phyloP scores from a whole-genome alignment of 2,888 invertebrate genomes.

The Drosophila basisetae region DNA sequence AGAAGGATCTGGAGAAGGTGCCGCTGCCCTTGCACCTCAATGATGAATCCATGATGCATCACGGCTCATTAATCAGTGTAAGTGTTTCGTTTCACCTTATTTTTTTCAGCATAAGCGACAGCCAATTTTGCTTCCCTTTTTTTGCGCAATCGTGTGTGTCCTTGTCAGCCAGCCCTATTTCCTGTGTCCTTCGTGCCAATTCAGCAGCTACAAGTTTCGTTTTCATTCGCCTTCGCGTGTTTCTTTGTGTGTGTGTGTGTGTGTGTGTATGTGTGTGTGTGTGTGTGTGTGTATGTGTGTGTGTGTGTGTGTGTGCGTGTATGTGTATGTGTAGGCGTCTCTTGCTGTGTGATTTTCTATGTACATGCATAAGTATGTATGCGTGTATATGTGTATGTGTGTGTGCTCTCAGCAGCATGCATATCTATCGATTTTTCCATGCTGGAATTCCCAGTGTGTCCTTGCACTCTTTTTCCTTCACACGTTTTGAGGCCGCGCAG shows the following conservation, averaged over 20 bases:
- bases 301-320: constrained; percentile 11
- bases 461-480: constrained; percentile 64
- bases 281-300: constrained; percentile 14
- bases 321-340: constrained; percentile 19
- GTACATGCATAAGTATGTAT: constrained; percentile 29
- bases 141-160: constrained; percentile 69
- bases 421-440: constrained; percentile 74
- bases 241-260: constrained; percentile 6
- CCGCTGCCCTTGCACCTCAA: constrained; percentile 88
- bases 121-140: constrained; percentile 42
- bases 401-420: constrained; percentile 53
- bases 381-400: constrained; percentile 14
- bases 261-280: constrained; percentile 8
- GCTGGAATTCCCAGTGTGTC: constrained; percentile 72
- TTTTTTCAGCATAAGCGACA: neutral
- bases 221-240: constrained; percentile 45
- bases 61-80: constrained; percentile 76
- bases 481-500: constrained; percentile 44
- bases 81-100: constrained; percentile 48
- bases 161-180: constrained; percentile 52
- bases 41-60: constrained; percentile 75
- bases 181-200: constrained; percentile 51
- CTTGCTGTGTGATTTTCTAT: constrained; percentile 33
- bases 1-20: constrained; percentile 88
- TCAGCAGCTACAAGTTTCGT: constrained; percentile 73